Evolutionary conservation across 2,888 invertebrate species (phyloP).

Genomic region (Melipona beecheii): DNA sequence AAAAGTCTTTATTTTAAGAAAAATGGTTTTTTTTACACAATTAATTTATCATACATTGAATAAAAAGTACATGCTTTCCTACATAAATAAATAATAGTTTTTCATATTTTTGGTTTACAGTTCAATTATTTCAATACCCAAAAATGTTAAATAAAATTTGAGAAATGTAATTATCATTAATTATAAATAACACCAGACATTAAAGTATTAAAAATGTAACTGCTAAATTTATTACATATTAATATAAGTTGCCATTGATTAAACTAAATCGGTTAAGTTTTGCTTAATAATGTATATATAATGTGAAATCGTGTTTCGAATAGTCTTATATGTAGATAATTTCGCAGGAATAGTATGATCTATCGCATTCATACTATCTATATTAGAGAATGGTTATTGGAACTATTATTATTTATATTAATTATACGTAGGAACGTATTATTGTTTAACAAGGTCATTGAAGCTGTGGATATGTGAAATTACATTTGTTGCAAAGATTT

Average conservation of each 20-base stretch:
- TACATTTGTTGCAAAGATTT: slow-evolving; percentile 6
- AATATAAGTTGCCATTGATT: not conserved
- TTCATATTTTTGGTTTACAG: not conserved
- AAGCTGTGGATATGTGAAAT: slow-evolving; percentile 25
- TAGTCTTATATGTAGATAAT: not conserved
- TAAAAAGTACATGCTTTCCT: slow-evolving; percentile 14
- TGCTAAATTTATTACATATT: not conserved
- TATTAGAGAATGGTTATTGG: slow-evolving; percentile 30
- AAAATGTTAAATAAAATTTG: not conserved
- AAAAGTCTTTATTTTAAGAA: not conserved
- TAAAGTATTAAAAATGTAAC: not conserved
- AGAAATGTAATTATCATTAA: not conserved
- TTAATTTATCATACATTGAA: not conserved
- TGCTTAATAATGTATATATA: not conserved
- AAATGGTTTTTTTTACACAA: slow-evolving; percentile 17
- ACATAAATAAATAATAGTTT: not conserved
- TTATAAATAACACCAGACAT: not conserved
- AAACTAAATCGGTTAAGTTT: not conserved
- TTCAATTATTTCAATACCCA: not conserved
- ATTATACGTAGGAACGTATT: slow-evolving; percentile 22
- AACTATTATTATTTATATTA: slow-evolving; percentile 20
- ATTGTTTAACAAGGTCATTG: slow-evolving; percentile 29
- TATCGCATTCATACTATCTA: not conserved
- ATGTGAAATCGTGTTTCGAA: not conserved
- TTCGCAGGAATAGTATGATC: slow-evolving; percentile 11